Base-by-base conservation (phyloP, 2,888 invertebrate genomes). In the Myathropa florea region DNA sequence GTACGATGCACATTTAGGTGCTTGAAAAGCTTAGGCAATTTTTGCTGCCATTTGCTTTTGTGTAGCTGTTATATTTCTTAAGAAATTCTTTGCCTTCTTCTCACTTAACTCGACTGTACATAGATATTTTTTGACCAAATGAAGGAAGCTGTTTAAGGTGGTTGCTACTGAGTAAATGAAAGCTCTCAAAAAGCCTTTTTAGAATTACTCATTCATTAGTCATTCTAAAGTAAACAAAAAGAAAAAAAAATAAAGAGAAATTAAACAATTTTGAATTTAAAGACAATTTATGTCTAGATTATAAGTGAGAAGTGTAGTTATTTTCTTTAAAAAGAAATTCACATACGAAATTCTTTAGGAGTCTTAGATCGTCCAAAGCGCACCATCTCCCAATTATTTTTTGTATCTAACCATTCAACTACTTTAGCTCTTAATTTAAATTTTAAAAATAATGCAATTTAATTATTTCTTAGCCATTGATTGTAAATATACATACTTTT, bases 401-500 rank as follows among this genome's bases (percentile, higher is more conserved):
- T 7, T 14, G 46, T 18, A 18, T 46, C 46, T 46, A 46, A 18
- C 1, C 12, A 57, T 4, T 26, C 12, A 33, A 33, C 33, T 57
- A 57, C 12, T 57, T 57, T 33, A 9, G 4, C 21, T 63, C n/a
- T 63, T 63, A 18, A 30, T 30, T 63, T 63, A 4, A 4, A 21
- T 21, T 30, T 12, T n/a, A n/a, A n/a, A 33, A 21, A 21, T 21
- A 9, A 9, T 33, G 18, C 7, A 63, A 63, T 61, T 57, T 33
- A 18, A 65, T 76, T 46, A 10, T 30, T 60, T 46, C 64, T 10
- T 24, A 39, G 14, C 9, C 6, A 6, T 14, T 71, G 59, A 65
- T 24, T 76, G 75, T 76, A 76, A 18, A 76, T 76, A 61, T 30
- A 30, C 26, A 26, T 24, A 57, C 46, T 55, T 61, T 61, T 68